Conservation (phyloP, 2,888 invertebrate genomes). For the Heteromyza rotundicornis region DNA sequence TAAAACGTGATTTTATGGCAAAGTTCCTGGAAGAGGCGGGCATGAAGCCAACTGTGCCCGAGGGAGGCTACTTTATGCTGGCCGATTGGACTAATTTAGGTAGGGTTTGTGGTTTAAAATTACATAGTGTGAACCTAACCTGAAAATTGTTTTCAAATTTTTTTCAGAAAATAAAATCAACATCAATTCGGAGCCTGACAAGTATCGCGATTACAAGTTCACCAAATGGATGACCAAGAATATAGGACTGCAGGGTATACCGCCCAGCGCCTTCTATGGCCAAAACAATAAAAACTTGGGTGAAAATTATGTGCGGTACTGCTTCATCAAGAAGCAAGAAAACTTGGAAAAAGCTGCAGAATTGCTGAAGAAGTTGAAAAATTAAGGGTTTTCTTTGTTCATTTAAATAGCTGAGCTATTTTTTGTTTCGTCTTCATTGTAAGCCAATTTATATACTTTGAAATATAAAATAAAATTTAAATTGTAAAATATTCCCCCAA, state of each 20-base stretch:
- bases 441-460: too few species aligned
- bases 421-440: too few species aligned
- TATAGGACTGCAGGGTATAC: constrained; percentile 91
- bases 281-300: constrained; percentile 78
- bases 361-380: constrained; percentile 69
- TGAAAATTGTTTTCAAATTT: constrained; percentile 7
- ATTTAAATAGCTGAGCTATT: too few species aligned
- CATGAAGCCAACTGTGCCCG: constrained; percentile 90
- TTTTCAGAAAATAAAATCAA: constrained; percentile 71
- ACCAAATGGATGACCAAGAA: constrained; percentile 96
- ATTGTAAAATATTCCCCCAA: too few species aligned
- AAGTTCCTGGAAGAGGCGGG: constrained; percentile 78
- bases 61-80: constrained; percentile 97
- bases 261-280: constrained; percentile 92
- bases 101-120: constrained; percentile 44
- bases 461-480: too few species aligned
- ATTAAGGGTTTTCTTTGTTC: too few species aligned
- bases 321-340: constrained; percentile 90
- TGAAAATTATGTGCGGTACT: constrained; percentile 88
- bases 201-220: constrained; percentile 86
- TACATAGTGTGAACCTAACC: constrained; percentile 3
- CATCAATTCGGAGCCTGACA: constrained; percentile 73
- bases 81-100: constrained; percentile 87
- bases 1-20: constrained; percentile 81
- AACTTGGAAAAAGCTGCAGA: constrained; percentile 72